Evolutionary conservation across 2,113 vertebrate genomes (phyloP).

Genomic region (Anhinga rufa): DNA sequence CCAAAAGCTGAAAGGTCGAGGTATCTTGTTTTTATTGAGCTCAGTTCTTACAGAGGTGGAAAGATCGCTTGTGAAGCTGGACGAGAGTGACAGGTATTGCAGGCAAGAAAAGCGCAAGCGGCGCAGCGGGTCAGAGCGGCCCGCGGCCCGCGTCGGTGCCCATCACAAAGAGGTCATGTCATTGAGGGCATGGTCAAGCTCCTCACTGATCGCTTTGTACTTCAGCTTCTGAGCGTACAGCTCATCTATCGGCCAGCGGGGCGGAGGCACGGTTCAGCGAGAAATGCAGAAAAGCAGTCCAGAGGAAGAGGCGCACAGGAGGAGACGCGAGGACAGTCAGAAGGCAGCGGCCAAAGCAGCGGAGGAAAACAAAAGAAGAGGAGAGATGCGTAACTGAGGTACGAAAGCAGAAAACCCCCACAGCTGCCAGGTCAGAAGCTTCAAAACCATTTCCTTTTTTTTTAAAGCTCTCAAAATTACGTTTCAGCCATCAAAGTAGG

Average conservation of each 20-base stretch:
- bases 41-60: background rate
- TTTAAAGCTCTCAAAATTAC: background rate
- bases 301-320: background rate
- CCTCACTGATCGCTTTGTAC: conserved; percentile 89
- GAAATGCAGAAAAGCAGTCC: background rate
- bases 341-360: conserved; percentile 57
- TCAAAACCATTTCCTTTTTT: background rate
- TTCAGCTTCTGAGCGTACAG: conserved; percentile 90
- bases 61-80: background rate
- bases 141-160: background rate
- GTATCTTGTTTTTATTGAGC: conserved; percentile 54
- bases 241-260: conserved; percentile 76
- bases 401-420: background rate
- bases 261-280: background rate
- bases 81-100: background rate
- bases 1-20: background rate
- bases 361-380: conserved; percentile 37
- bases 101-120: background rate
- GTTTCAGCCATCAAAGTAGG: background rate
- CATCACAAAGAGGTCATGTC: conserved; percentile 86
- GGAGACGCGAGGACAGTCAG: background rate
- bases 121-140: background rate
- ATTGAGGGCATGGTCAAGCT: conserved; percentile 87
- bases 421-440: background rate
- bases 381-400: conserved; percentile 20